Conservation (phyloP, 2,113 vertebrate species). For the Gallinago media region DNA sequence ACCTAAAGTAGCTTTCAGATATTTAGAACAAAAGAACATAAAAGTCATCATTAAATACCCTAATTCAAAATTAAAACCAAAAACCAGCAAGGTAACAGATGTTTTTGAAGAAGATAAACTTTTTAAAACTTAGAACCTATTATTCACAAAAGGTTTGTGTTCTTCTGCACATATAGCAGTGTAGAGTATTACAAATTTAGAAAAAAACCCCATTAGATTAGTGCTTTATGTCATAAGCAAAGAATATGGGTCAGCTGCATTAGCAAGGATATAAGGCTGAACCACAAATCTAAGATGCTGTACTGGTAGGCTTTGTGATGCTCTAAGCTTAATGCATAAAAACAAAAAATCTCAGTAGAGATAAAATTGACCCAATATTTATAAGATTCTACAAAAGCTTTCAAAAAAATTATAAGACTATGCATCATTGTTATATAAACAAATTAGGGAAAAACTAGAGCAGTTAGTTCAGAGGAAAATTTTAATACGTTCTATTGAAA, state of each 20-base stretch:
- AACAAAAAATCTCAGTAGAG: not conserved
- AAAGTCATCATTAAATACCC: not conserved
- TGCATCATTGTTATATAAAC: not conserved
- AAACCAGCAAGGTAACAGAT: not conserved
- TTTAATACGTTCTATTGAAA: not conserved
- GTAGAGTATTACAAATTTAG: not conserved
- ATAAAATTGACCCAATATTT: not conserved
- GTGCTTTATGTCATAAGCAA: not conserved
- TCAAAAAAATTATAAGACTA: rapidly evolving
- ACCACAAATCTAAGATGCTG: not conserved
- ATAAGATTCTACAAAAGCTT: not conserved
- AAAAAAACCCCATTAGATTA: not conserved
- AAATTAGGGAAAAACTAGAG: not conserved
- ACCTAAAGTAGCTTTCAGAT: not conserved
- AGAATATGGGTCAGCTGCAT: slow-evolving; percentile 29
- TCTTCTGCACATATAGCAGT: not conserved
- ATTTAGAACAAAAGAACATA: not conserved
- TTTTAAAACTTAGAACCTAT: not conserved
- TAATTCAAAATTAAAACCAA: not conserved
- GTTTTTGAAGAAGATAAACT: not conserved
- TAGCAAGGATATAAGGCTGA: not conserved
- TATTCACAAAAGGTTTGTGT: not conserved
- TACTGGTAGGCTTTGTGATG: not conserved
- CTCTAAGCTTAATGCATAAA: not conserved
- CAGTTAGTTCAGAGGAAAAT: not conserved